Percentiles rank a stretch among this genome's conserved stretches.
These are phyloP conservation scores for Typhlichthys subterraneus DNA, from an alignment of 2,797 vertebrate genomes.

Conservation along the genomic window DNA sequence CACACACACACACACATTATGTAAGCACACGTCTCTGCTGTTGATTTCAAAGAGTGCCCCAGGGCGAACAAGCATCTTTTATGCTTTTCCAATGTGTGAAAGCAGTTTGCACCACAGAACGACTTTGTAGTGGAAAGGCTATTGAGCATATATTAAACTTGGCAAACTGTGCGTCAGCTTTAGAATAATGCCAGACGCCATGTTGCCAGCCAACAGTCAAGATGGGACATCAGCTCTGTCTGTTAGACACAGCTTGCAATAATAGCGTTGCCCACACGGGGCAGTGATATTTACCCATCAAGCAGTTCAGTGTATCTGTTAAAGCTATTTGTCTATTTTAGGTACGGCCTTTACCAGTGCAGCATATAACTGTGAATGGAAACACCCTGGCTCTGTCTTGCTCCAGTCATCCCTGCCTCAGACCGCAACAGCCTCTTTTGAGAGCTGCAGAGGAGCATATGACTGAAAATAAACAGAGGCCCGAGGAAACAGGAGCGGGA, in stretches of 20 bases:
- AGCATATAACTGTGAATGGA: constrained; percentile 52
- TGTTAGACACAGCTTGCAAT: constrained; percentile 7
- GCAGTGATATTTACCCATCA: no score
- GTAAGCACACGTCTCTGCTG: not conserved
- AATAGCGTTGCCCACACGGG: not conserved
- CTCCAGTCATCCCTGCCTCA: constrained; percentile 44
- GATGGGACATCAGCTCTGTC: not conserved
- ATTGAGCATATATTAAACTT: constrained; percentile 42
- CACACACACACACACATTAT: constrained; percentile 2
- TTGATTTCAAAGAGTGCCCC: constrained; percentile 24
- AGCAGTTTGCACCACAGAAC: constrained; percentile 53
- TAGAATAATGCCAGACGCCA: constrained; percentile 40
- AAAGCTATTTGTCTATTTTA: not conserved
- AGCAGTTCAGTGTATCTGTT: no score
- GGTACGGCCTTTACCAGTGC: constrained; percentile 4
- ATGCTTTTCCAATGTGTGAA: constrained; percentile 54
- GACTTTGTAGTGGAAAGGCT: constrained; percentile 32
- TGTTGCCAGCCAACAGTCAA: constrained; percentile 20
- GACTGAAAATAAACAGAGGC: constrained; percentile 66
- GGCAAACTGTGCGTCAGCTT: constrained; percentile 30
- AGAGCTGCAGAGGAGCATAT: constrained; percentile 61
- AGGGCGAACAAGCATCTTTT: constrained; percentile 23
- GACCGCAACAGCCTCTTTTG: constrained; percentile 59
- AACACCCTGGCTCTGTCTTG: constrained; percentile 55
- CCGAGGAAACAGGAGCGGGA: constrained; percentile 41